Evolutionary conservation across 2,113 vertebrate species (phyloP).

Genomic region (Cettia cetti): DNA sequence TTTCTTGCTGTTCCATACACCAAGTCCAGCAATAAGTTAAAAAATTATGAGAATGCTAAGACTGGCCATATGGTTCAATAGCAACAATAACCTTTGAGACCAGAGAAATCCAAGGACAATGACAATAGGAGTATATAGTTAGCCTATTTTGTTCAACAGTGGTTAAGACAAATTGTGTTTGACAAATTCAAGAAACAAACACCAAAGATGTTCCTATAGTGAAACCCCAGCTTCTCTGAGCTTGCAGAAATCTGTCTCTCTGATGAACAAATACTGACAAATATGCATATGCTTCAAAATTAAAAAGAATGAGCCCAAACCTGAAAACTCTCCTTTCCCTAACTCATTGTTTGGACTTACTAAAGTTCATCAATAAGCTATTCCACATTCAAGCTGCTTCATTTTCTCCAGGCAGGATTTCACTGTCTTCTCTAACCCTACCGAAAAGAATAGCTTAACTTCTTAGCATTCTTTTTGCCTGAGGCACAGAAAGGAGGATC

Average conservation of each 20-base stretch:
- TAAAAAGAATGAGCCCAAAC: not conserved
- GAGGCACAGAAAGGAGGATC: constrained; percentile 22
- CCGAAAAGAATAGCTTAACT: constrained; percentile 8
- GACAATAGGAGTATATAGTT: not conserved
- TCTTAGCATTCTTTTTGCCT: constrained; percentile 41
- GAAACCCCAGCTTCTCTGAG: not conserved
- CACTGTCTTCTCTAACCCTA: not conserved
- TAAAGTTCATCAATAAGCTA: not conserved
- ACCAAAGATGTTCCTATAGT: not conserved
- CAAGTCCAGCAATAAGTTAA: not conserved
- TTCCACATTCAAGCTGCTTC: not conserved
- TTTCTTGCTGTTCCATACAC: not conserved
- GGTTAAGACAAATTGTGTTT: not conserved
- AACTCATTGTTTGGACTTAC: not conserved
- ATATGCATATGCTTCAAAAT: not conserved
- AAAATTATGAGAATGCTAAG: not conserved
- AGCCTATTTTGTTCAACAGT: not conserved
- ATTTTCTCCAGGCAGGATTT: constrained; percentile 5
- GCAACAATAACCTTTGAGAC: not conserved
- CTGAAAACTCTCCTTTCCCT: not conserved
- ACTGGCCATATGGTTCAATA: not conserved
- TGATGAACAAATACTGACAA: not conserved
- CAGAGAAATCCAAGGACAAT: not conserved
- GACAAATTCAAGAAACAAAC: not conserved
- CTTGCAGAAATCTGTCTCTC: not conserved